A percentile compares a stretch with the other conserved stretches of the same genome.
These are phyloP conservation scores for Stenichneumon culpator DNA, from an alignment of 2,888 invertebrate species.

Conservation along the genomic window DNA sequence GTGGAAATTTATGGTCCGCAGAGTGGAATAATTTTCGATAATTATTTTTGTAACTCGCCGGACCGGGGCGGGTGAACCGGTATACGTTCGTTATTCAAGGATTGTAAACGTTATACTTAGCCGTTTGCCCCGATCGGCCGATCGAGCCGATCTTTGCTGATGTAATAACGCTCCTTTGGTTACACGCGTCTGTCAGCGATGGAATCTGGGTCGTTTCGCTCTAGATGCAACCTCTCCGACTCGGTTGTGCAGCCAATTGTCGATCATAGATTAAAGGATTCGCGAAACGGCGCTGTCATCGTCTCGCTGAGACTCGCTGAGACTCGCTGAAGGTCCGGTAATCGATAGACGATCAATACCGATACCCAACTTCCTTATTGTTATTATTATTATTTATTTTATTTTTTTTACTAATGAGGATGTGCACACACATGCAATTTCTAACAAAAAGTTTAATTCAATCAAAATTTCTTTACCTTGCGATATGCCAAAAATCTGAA, in stretches of 20 bases:
- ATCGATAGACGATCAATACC: no score
- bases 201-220: conserved; percentile 76
- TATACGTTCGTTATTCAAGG: background rate
- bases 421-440: no score
- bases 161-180: conserved; percentile 70
- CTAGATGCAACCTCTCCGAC: conserved; percentile 65
- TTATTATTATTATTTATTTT: no score
- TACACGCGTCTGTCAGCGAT: conserved; percentile 36
- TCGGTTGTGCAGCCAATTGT: background rate
- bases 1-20: background rate
- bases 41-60: conserved; percentile 3
- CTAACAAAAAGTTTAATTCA: no score
- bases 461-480: no score
- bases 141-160: conserved; percentile 67
- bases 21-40: background rate
- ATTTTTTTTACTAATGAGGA: no score
- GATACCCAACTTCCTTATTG: no score
- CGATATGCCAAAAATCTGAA: no score
- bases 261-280: conserved; percentile 13
- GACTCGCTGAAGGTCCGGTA: no score
- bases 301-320: no score
- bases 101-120: conserved; percentile 14
- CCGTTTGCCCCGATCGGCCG: background rate
- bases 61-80: conserved; percentile 2
- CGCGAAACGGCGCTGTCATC: background rate